phyloP scores from a whole-genome alignment of 2,113 vertebrate species.

The Rhagologus leucostigma region DNA sequence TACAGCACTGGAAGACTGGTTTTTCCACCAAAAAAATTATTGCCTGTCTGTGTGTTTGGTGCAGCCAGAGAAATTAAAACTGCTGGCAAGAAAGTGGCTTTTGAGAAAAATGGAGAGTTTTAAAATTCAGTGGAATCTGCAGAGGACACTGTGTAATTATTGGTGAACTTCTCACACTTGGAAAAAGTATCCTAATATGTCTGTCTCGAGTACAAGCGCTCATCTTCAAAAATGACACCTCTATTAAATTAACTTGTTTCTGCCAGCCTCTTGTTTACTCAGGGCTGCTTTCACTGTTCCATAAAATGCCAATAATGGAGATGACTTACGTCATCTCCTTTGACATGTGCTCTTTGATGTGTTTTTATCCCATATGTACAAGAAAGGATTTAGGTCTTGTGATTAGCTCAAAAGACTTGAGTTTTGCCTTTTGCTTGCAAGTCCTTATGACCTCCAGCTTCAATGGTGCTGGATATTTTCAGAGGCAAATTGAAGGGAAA shows the following conservation, averaged over 20 bases:
- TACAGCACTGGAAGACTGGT: fast-evolving
- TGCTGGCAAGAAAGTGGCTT: not conserved
- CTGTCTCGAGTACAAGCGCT: constrained; percentile 14
- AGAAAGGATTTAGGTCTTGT: constrained; percentile 1
- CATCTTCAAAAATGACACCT: constrained; percentile 54
- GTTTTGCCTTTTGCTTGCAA: not conserved
- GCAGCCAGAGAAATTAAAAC: not conserved
- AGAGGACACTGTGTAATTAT: not conserved
- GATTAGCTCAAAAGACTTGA: not conserved
- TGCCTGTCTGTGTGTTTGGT: not conserved
- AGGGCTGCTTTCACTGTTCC: constrained; percentile 11
- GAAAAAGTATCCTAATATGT: not conserved
- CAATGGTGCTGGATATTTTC: not conserved
- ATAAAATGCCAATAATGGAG: constrained; percentile 48
- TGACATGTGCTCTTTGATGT: constrained; percentile 29
- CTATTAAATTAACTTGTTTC: constrained; percentile 56
- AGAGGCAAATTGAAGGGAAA: not conserved
- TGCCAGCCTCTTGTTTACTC: constrained; percentile 41
- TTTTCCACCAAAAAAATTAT: not conserved
- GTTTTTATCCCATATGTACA: not conserved
- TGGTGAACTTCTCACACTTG: not conserved
- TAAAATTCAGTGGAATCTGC: not conserved
- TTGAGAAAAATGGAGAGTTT: not conserved
- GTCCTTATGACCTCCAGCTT: not conserved
- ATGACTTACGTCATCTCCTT: constrained; percentile 11